A percentile compares a stretch with the other conserved stretches of the same genome.
These are phyloP conservation scores for Sceloporus tristichus DNA, from an alignment of 2,113 vertebrate species.

Conservation along the genomic window DNA sequence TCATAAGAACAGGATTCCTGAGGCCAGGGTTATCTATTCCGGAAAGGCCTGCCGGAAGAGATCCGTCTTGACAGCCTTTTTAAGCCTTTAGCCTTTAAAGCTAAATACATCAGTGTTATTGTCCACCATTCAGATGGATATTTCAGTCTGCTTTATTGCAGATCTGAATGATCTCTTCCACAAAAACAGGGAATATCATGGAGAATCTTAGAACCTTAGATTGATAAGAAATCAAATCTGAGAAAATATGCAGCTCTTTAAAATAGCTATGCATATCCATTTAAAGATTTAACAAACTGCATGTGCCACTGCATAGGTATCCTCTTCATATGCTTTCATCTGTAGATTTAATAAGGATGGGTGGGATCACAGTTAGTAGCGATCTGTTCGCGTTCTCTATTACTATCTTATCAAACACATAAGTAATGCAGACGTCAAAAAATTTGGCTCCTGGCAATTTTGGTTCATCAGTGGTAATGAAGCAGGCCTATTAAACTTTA, in stretches of 20 bases:
- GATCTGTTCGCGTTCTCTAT: background rate
- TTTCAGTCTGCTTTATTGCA: background rate
- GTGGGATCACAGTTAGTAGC: background rate
- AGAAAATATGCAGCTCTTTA: background rate
- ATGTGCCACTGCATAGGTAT: background rate
- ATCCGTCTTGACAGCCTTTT: too few relatives aligned
- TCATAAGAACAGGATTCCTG: too few relatives aligned
- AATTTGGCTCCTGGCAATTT: background rate
- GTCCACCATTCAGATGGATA: background rate
- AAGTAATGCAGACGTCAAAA: background rate
- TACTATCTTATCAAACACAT: background rate
- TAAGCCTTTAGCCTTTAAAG: too few relatives aligned
- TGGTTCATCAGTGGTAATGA: background rate
- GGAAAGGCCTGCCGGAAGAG: too few relatives aligned
- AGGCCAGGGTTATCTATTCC: too few relatives aligned
- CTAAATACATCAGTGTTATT: constrained; percentile 41
- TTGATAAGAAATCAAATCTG: background rate
- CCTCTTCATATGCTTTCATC: background rate
- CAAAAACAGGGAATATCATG: constrained; percentile 34
- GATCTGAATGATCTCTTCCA: background rate
- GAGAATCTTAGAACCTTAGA: background rate
- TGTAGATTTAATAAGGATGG: background rate
- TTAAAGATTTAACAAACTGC: background rate
- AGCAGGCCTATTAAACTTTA: background rate
- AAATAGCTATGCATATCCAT: background rate